A percentile compares a stretch with the other conserved stretches of the same genome.
Evolutionary conservation across 1,140 invertebrate genomes (phyloP).

Genomic region (Tetramorium alpestre): DNA sequence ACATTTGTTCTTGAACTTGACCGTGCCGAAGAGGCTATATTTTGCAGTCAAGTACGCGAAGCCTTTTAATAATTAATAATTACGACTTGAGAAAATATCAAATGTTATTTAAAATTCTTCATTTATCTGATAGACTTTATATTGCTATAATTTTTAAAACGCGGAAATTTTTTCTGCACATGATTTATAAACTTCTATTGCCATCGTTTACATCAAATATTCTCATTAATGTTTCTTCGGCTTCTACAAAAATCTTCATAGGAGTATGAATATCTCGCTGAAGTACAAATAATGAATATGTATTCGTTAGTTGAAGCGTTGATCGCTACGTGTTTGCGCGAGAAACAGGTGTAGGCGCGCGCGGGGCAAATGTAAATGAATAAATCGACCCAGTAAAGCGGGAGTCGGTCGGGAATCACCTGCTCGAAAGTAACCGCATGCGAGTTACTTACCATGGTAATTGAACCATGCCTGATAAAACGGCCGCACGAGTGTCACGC

Average conservation of each 20-base stretch:
- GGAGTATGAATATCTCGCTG: background rate
- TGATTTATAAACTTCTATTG: background rate
- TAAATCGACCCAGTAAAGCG: conserved; percentile 46
- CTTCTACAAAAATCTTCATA: background rate
- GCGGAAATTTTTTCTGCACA: background rate
- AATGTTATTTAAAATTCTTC: background rate
- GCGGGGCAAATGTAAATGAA: conserved; percentile 32
- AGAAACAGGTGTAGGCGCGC: conserved; percentile 52
- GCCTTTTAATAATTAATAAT: background rate
- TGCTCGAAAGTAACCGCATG: conserved; percentile 45
- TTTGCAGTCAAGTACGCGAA: background rate
- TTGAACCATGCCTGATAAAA: conserved; percentile 62
- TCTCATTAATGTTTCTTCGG: background rate
- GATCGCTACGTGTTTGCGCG: conserved; percentile 35
- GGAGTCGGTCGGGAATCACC: conserved; percentile 49
- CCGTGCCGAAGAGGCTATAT: background rate
- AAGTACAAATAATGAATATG: conserved; percentile 28
- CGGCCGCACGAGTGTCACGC: conserved; percentile 17
- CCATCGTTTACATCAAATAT: background rate
- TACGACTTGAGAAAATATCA: background rate
- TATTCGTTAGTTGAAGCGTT: conserved; percentile 9
- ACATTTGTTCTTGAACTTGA: conserved; percentile 16
- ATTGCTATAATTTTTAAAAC: background rate
- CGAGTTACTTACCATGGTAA: conserved; percentile 40
- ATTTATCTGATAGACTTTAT: background rate